Base-by-base conservation (phyloP, 2,888 invertebrate genomes). In the Cephus sareptanus region DNA sequence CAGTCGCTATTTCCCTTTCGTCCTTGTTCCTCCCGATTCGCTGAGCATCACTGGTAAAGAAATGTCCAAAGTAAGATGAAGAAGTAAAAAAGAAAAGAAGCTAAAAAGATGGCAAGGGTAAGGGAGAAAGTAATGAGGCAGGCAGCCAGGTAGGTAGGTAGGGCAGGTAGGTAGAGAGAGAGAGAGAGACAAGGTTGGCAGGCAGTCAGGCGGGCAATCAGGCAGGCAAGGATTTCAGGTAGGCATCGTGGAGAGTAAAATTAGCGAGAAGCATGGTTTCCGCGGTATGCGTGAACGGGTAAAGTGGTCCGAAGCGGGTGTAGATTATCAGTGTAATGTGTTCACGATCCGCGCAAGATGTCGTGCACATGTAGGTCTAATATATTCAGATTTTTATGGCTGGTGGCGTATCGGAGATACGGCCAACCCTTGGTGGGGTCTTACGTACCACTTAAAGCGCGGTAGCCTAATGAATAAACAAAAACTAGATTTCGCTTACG, bases 371-470 rank as follows among this genome's bases (percentile, higher is more conserved):
- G 87, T 86, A 85, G 88, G 87, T 83, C 87, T 91, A 91, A 91
- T 91, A 89, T 90, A 91, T 91, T 91, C 90, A 90, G 89, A 91
- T 91, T 91, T 91, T 91, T 91, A 91, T 91, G 85, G 89, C 90
- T 87, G 85, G 86, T 88, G 89, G 90, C 88, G 87, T 89, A 89
- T 90, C 90, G 87, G 87, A 88, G 89, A 90, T 90, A 89, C 86
- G 88, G 83, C 81, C 81, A 80, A 81, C 83, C 84, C 84, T 77
- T 80, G 40, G 81, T 81, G 82, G 80, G 78, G 79, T 81, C 83
- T 77, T 81, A 84, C 87, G 86, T 89, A 86, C 86, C 88, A 88
- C 87, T 88, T 89, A 88, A 88, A 88, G 75, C 86, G 84, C 86
- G 85, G 84, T 83, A 85, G 82, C 86, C 89, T 90, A 90, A 90